Base-by-base conservation (phyloP, 1,140 invertebrate genomes). In the Galleria mellonella region DNA sequence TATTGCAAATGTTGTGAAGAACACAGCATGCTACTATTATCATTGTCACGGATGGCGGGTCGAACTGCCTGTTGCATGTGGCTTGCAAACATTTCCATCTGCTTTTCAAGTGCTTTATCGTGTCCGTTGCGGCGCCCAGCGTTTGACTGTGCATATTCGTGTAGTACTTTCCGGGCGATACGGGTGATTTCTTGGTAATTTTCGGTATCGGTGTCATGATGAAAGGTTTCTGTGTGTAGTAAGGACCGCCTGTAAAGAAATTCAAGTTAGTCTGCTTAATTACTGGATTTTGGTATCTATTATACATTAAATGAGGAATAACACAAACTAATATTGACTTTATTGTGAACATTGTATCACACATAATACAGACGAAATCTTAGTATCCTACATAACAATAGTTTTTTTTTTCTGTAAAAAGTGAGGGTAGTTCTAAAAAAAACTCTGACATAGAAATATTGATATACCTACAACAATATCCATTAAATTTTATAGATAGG, bases 1-100 rank as follows among this genome's bases (percentile, higher is more conserved):
- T 50, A 30, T 67, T 76, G 31, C 75, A 79, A 0, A 82, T 68
- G 39, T 83, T 83, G 28, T 83, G 76, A 0, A 83, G 49, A 1
- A 83, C 46, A 33, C 79, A 81, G 36, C 79, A 83, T 0, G 79
- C 72, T 4, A 76, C 65, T 0, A 77, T 66, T n/a, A 81, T 70
- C 60, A 61, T 70, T 0, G 69, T 39, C 4, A 79, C 74, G 0
- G 62, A 66, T 0, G 52, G 28, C 0, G 79, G 76, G n/a, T 83
- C 76, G 35, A 75, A 70, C 10, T 76, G 74, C 14, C 73, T 74
- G 45, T 81, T 81, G 35, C 76, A 74, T 1, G 71, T 72, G 0
- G 74, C 72, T 50, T 81, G 76, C 0, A 83, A 62, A 35, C 75
- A 78, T 55, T 81, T 83, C 74, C 76, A 83, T 8, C 79, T 47